These are phyloP conservation scores for Macaria notata DNA, from an alignment of 2,888 invertebrate species.

Conservation along the genomic window DNA sequence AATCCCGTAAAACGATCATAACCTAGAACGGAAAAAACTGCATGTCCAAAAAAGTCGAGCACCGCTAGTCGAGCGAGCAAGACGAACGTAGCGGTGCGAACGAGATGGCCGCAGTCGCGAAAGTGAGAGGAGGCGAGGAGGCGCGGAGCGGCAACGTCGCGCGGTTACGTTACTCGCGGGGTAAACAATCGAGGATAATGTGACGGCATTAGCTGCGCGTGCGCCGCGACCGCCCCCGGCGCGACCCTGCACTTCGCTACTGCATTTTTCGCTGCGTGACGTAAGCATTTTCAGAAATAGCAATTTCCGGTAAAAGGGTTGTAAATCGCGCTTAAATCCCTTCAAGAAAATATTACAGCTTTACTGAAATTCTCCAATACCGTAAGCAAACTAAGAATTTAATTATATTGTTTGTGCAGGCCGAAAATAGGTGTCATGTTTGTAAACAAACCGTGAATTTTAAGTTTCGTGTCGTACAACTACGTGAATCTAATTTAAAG, in stretches of 20 bases:
- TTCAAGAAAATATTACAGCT: no score
- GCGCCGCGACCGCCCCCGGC: conserved; percentile 53
- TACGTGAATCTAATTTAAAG: no score
- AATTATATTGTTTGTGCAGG: no score
- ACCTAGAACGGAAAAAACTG: conserved; percentile 74
- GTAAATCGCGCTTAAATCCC: no score
- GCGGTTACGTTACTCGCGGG: conserved; percentile 73
- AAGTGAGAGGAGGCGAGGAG: conserved; percentile 78
- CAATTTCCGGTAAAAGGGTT: no score
- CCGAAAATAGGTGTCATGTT: conserved; percentile 17
- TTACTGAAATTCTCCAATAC: no score
- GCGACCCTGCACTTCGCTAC: conserved; percentile 69
- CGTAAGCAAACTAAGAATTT: not conserved
- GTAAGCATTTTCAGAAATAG: conserved; percentile 43
- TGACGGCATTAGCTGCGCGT: conserved; percentile 70
- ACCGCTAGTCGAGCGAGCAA: conserved; percentile 72
- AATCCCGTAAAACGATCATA: conserved; percentile 64
- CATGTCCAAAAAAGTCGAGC: conserved; percentile 78
- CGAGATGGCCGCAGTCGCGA: conserved; percentile 62
- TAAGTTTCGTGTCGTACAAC: no score
- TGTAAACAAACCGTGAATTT: conserved; percentile 12
- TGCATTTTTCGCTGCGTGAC: conserved; percentile 70
- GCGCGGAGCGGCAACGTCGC: conserved; percentile 72
- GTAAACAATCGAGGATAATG: conserved; percentile 75
- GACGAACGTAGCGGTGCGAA: conserved; percentile 48